These are phyloP conservation scores for Sclerurus mexicanus DNA, from an alignment of 2,113 vertebrate genomes.

Conservation along the genomic window DNA sequence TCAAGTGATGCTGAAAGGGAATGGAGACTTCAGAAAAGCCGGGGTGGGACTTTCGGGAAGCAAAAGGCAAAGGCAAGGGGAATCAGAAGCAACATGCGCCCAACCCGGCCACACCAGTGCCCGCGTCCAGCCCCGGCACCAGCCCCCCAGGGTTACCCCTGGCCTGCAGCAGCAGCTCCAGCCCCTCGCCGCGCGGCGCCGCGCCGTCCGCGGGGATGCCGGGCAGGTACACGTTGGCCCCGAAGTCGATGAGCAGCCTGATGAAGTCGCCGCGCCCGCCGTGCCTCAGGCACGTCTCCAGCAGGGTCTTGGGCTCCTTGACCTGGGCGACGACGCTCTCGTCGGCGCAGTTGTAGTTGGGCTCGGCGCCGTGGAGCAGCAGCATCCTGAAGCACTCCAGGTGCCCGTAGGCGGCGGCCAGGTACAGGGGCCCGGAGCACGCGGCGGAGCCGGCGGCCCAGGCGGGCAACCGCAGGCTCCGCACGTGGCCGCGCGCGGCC, in stretches of 20 bases:
- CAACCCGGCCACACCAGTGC: rapidly evolving
- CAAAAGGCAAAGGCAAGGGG: not conserved
- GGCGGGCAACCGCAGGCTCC: constrained; percentile 80
- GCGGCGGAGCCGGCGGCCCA: constrained; percentile 82
- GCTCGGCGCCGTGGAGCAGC: constrained; percentile 87
- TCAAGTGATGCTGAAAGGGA: not conserved
- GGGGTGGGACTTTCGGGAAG: rapidly evolving
- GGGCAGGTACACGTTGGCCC: constrained; percentile 89
- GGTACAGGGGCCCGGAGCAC: constrained; percentile 89
- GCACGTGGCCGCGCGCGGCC: constrained; percentile 78
- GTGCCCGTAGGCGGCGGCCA: constrained; percentile 87
- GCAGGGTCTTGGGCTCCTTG: constrained; percentile 82
- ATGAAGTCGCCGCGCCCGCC: constrained; percentile 83
- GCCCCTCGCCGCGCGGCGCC: constrained; percentile 74
- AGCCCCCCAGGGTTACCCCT: constrained; percentile 77
- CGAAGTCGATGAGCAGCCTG: constrained; percentile 90
- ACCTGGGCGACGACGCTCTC: constrained; percentile 76
- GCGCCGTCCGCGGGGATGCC: constrained; percentile 63
- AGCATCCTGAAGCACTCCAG: constrained; percentile 88
- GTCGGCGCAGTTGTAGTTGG: constrained; percentile 90
- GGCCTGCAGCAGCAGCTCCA: constrained; percentile 82
- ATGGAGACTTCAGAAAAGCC: not conserved
- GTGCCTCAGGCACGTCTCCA: constrained; percentile 89
- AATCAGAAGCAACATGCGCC: not conserved
- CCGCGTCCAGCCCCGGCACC: rapidly evolving